Base-by-base conservation (phyloP, 2,888 invertebrate genomes). In the Drosophila quinaria region DNA sequence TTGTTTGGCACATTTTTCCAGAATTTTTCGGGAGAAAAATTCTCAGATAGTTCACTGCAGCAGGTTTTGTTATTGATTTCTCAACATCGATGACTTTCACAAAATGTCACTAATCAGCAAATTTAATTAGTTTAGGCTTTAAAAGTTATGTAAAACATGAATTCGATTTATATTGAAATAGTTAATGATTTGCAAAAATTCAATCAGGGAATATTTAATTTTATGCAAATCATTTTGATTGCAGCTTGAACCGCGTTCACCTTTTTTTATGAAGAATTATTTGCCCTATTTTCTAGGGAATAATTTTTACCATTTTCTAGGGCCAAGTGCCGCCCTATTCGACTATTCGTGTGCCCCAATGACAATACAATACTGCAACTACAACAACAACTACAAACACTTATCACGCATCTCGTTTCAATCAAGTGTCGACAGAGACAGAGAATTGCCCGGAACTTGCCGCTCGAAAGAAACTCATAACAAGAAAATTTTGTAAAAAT, bases 401-500 rank as follows among this genome's bases (percentile, higher is more conserved):
- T 70, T 60, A 65, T 70, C 50, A 41, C 44, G 25, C 51, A 17
- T 56, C 70, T 49, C 56, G 44, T 55, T 58, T 55, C 49, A 19
- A 39, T 29, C 51, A 25, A 47, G 35, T 42, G 63, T 15, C 39
- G n/a, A 9, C n/a, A 44, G 25, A 25, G 25, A 25, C 25, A 25
- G 25, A 25, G 25, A 25, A 25, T 25, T 8, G 47, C 37, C 55
- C 59, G 44, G 31, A 63, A 70, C 70, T 60, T 17, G 19, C 1
- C 13, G 39, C 13, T 54, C 41, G 10, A 10, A 19, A 31, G 4
- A 64, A 50, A 10, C 35, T 60, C 70, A 87, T 87, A 76, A 87
- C 85, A 47, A 68, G 8, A 73, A 70, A 54, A 58, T 78, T 81
- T 90, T 85, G 58, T 58, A 80, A 90, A 85, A 90, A 87, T 81